Conservation (phyloP, 2,113 vertebrate genomes). For the Odocoileus hemionus region DNA sequence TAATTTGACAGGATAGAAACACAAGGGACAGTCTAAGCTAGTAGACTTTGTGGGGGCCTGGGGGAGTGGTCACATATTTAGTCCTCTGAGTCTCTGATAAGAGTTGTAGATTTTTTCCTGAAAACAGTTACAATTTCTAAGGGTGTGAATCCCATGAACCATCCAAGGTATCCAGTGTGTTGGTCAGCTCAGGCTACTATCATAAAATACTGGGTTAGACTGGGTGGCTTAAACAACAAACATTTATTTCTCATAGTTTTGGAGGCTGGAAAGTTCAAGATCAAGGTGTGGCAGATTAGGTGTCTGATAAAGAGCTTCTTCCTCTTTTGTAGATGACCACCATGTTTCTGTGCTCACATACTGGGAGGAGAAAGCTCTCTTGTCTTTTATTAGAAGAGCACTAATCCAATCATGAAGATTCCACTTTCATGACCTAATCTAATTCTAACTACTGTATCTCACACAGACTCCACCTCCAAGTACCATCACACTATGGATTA, state of each 20-base stretch:
- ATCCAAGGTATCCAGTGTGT: background rate
- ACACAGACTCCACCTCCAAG: background rate
- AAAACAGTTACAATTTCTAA: background rate
- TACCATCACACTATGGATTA: background rate
- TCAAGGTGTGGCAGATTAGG: background rate
- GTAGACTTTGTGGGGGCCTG: background rate
- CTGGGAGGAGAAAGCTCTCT: background rate
- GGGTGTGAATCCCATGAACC: background rate
- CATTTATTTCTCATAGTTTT: background rate
- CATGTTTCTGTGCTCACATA: background rate
- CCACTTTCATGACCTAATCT: background rate
- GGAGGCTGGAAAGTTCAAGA: background rate
- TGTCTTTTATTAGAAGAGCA: background rate
- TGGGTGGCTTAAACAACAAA: background rate
- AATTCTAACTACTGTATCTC: background rate
- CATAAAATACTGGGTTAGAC: background rate
- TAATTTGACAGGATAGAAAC: background rate
- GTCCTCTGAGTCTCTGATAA: constrained; percentile 4
- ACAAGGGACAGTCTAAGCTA: background rate
- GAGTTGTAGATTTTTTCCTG: background rate
- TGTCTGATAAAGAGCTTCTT: background rate
- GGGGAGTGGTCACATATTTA: background rate
- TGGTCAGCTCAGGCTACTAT: background rate
- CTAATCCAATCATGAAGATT: background rate
- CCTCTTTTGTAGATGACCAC: background rate